Evolutionary conservation across 2,797 vertebrate species (phyloP).

Genomic region (Antrozous pallidus): DNA sequence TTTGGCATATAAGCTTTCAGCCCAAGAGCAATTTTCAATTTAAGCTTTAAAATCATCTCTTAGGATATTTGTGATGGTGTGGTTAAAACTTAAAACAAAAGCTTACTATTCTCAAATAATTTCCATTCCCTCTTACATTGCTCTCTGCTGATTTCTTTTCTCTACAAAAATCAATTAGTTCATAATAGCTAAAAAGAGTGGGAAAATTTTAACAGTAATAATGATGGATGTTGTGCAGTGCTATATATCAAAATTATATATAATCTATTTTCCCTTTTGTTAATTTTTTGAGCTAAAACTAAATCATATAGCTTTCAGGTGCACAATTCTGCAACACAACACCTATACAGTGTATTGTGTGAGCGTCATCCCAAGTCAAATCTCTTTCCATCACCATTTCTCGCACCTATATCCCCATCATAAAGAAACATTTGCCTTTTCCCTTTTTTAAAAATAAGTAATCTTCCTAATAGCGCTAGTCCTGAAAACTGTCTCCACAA

Average conservation of each 20-base stretch:
- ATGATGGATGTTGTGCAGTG: not conserved
- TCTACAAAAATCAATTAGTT: conserved; percentile 53
- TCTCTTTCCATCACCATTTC: not conserved
- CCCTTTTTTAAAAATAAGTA: not conserved
- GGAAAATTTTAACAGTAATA: not conserved
- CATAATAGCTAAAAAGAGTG: not conserved
- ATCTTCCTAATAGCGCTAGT: not conserved
- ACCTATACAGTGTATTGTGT: not conserved
- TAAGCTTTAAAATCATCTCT: conserved; percentile 62
- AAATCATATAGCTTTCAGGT: not conserved
- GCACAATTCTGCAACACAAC: not conserved
- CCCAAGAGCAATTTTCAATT: conserved; percentile 54
- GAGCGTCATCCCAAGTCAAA: not conserved
- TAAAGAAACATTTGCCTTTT: not conserved
- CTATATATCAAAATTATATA: not conserved
- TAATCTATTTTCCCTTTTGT: not conserved
- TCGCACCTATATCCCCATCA: not conserved
- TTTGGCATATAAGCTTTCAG: conserved; percentile 60
- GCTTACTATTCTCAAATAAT: conserved; percentile 38
- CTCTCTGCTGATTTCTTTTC: not conserved
- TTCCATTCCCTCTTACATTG: conserved; percentile 3
- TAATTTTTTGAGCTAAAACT: not conserved
- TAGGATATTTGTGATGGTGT: conserved; percentile 48
- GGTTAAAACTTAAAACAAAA: conserved; percentile 64
- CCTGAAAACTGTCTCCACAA: not conserved